phyloP scores from a whole-genome alignment of 2,113 vertebrate genomes.

The Phalacrocorax aristotelis region DNA sequence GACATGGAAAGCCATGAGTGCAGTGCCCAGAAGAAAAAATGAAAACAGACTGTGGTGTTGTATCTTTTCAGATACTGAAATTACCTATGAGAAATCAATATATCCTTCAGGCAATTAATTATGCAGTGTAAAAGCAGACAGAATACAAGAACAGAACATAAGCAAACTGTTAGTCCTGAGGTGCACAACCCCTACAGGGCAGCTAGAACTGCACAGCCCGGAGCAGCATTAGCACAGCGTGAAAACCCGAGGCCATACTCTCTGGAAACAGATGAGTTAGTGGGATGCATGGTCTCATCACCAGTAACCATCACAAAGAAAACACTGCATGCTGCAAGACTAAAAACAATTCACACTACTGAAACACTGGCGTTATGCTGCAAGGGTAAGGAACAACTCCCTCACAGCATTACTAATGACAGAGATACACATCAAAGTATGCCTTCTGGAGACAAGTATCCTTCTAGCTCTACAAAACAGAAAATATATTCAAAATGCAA shows the following conservation, averaged over 20 bases:
- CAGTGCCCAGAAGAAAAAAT: background rate
- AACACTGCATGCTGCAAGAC: background rate
- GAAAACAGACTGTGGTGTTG: background rate
- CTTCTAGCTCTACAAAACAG: background rate
- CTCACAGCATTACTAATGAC: background rate
- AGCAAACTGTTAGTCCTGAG: background rate
- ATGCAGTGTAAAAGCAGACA: background rate
- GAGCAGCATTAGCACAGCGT: background rate
- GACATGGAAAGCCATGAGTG: background rate
- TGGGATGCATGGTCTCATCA: background rate
- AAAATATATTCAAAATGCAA: background rate
- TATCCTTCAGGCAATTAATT: background rate
- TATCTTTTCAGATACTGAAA: background rate
- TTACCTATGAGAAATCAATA: background rate
- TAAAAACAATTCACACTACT: background rate
- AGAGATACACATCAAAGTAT: background rate
- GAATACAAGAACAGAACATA: background rate
- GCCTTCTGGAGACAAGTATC: background rate
- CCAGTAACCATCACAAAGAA: background rate
- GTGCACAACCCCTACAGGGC: background rate
- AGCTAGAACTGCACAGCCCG: background rate
- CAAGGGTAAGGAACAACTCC: background rate
- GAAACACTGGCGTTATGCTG: background rate
- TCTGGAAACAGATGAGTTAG: background rate
- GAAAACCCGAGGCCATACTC: background rate